Evolutionary conservation across 1,140 invertebrate species (phyloP), one percentile per base, ranked within the genome.

Genomic region (Armadillidium nasatum): DNA sequence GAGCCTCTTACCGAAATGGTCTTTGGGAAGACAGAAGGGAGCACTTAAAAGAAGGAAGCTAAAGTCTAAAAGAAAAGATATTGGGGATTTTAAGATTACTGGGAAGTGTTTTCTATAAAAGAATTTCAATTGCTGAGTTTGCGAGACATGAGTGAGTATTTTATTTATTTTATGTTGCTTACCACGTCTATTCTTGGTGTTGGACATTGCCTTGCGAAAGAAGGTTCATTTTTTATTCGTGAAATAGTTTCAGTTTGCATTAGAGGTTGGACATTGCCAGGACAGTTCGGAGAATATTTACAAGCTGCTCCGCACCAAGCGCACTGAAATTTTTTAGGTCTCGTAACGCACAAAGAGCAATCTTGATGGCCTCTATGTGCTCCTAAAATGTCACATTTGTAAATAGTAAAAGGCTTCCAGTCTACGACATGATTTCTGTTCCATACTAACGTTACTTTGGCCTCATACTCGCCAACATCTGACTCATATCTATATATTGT

Each of bases 381-480:
- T 11, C 95, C 95, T 74, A 98, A 86, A 73, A 95, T 91, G 84
- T 94, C 92, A 87, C 96, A 98, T 86, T 97, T 97, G 84, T 97
- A 98, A 44, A 98, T 85, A 22, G 92, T 93, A 69, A 98, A 91
- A 82, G 89, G 92, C 19, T 93, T 93, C 9, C 92, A 93, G 83
- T 96, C 94, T 60, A 97, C 90, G 83, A 95, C 93, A 84, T 96
- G 94, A 84, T 94, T 93, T 50, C 91, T 88, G 85, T 96, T 96
- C 94, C 94, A 96, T 23, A 95, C 90, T 45, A 97, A 91, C 78
- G 92, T 93, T 44, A 97, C 91, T 82, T 90, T 91, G 0, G 93
- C 94, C 84, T 93, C 89, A 82, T 94, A 93, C 85, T 96, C 92
- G 22, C 93, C 92, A 7, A 90, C 89, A 80, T 90, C 88, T 44